Percentiles rank a stretch among this genome's conserved stretches.
phyloP scores from a whole-genome alignment of 1,140 invertebrate genomes.

The Orius insidiosus region DNA sequence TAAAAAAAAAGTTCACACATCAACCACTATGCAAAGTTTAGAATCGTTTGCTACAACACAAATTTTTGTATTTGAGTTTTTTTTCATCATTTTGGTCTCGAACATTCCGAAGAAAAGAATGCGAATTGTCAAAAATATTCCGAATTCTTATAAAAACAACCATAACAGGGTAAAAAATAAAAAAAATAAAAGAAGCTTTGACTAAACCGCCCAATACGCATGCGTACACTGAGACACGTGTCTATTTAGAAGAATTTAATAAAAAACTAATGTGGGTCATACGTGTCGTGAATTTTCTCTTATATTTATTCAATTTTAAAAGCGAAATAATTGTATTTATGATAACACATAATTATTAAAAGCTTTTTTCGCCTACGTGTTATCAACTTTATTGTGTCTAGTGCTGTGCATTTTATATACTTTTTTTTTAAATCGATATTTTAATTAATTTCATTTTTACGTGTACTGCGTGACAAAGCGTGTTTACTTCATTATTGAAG shows the following conservation, averaged over 20 bases:
- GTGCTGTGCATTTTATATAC: slow-evolving; percentile 1
- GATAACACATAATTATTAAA: slow-evolving; percentile 1
- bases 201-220: slow-evolving; percentile 11
- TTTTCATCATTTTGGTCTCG: slow-evolving; percentile 1
- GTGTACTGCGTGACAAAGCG: slow-evolving; percentile 5
- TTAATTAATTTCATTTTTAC: slow-evolving; percentile 4
- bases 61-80: neutral
- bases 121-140: too few species aligned
- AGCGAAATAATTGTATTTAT: neutral
- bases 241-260: neutral
- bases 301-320: too few species aligned
- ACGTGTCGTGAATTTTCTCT: neutral
- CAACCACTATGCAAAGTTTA: slow-evolving; percentile 13
- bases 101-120: slow-evolving; percentile 1
- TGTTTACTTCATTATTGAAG: neutral
- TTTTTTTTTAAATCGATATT: too few species aligned
- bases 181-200: slow-evolving; percentile 1
- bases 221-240: slow-evolving; percentile 12
- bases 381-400: slow-evolving; percentile 2
- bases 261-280: slow-evolving; percentile 3
- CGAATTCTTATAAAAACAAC: slow-evolving; percentile 5
- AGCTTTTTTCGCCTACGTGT: neutral
- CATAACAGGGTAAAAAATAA: slow-evolving; percentile 10
- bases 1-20: slow-evolving; percentile 10
- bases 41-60: slow-evolving; percentile 4